Percentiles rank a stretch among this genome's conserved stretches.
Conservation (phyloP, 2,113 vertebrate genomes). For the Petroica traversi region DNA sequence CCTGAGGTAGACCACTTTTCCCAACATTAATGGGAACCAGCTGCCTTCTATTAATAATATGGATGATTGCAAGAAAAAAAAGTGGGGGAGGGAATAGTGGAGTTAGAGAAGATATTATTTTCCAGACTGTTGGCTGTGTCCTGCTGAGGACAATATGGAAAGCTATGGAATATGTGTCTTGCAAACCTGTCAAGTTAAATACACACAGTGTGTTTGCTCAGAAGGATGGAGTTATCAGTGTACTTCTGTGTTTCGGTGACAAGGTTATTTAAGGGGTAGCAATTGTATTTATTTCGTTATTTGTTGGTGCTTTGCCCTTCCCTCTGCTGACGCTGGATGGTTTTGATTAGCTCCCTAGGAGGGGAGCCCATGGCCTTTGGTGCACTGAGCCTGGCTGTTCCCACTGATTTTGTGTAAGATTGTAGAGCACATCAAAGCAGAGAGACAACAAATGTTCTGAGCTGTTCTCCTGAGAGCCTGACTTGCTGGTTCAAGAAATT, state of each 20-base stretch:
- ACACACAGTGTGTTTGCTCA: background rate
- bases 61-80: constrained; percentile 22
- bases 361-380: background rate
- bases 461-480: background rate
- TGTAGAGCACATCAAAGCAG: background rate
- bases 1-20: constrained; percentile 76
- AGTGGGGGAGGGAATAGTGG: background rate
- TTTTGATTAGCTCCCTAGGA: constrained; percentile 42
- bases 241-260: background rate
- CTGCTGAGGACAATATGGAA: constrained; percentile 36
- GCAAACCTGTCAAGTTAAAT: constrained; percentile 32
- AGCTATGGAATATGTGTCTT: constrained; percentile 36
- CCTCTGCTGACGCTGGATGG: background rate
- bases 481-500: background rate
- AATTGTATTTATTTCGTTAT: constrained; percentile 2
- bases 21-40: constrained; percentile 81
- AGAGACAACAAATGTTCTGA: background rate
- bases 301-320: background rate
- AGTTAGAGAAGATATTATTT: constrained; percentile 56
- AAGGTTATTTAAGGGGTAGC: background rate
- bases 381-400: background rate
- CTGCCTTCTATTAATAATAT: constrained; percentile 83
- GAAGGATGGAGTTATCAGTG: background rate
- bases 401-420: background rate
- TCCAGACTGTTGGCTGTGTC: constrained; percentile 34